Percentiles rank a stretch among this genome's conserved stretches.
Conservation (phyloP, 1,140 invertebrate genomes). For the Mycetomoellerius zeteki region DNA sequence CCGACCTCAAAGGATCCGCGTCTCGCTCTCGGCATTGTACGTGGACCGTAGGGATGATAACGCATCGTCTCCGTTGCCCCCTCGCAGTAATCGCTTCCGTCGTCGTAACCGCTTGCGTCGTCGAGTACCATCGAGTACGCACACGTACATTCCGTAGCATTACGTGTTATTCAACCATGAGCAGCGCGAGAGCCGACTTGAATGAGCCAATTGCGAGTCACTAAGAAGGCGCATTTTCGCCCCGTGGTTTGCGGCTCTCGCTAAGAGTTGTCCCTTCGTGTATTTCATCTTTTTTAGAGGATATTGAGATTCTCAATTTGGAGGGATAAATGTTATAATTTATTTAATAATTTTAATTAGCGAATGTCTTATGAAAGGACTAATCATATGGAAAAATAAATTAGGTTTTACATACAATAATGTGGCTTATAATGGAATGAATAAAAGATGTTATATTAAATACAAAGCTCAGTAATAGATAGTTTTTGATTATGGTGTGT, state of each 20-base stretch:
- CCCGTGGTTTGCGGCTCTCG: too few species aligned
- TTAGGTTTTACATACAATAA: too few species aligned
- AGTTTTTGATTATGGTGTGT: too few species aligned
- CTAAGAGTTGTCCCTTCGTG: neutral
- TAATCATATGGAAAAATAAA: too few species aligned
- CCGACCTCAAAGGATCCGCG: conserved; percentile 71
- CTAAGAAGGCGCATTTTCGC: neutral
- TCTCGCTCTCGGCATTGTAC: conserved; percentile 33
- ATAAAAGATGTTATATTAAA: too few species aligned
- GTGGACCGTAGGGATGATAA: conserved; percentile 20
- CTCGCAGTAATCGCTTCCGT: conserved; percentile 69
- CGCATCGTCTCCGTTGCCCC: neutral
- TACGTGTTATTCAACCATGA: conserved; percentile 14
- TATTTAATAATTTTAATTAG: neutral
- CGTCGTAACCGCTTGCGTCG: conserved; percentile 33
- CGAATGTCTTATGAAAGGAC: neutral
- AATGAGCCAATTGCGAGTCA: conserved; percentile 59
- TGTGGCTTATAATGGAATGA: too few species aligned
- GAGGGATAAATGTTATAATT: neutral
- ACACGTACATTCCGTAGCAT: conserved; percentile 56
- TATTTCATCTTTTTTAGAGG: neutral
- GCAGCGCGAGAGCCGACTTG: conserved; percentile 23
- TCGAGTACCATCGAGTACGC: conserved; percentile 44
- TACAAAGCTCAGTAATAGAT: too few species aligned
- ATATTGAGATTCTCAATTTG: neutral